Percentiles rank a stretch among this genome's conserved stretches.
phyloP scores from a whole-genome alignment of 2,113 vertebrate genomes.

The Carollia perspicillata region DNA sequence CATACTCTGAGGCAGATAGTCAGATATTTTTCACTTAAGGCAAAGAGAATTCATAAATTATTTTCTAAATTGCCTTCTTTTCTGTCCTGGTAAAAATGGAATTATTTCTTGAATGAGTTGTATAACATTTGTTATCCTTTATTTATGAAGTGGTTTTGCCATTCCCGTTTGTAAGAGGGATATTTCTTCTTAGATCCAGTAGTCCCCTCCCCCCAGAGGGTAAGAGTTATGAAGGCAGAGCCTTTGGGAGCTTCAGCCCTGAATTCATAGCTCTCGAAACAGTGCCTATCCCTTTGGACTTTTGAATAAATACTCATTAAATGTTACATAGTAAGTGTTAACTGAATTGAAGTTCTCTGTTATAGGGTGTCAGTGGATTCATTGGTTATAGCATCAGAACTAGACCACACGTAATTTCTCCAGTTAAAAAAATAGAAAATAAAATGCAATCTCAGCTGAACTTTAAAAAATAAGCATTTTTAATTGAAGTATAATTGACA shows the following conservation, averaged over 20 bases:
- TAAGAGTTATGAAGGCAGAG: background rate
- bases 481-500: background rate
- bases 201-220: too few species aligned
- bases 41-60: background rate
- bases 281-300: background rate
- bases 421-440: background rate
- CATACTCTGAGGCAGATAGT: background rate
- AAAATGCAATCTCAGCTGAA: background rate
- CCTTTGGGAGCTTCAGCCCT: background rate
- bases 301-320: background rate
- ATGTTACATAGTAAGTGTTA: background rate
- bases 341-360: background rate
- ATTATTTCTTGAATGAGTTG: background rate
- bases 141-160: background rate
- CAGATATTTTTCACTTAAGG: background rate
- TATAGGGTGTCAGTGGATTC: background rate
- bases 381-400: background rate
- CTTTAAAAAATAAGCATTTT: background rate
- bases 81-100: background rate
- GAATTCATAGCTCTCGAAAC: background rate
- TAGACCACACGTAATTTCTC: background rate
- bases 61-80: background rate
- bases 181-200: background rate
- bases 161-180: background rate
- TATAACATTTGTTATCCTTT: background rate